Evolutionary conservation across 2,113 vertebrate species (phyloP), one percentile per base, ranked within the genome.

Genomic region (Gasterosteus nipponicus): DNA sequence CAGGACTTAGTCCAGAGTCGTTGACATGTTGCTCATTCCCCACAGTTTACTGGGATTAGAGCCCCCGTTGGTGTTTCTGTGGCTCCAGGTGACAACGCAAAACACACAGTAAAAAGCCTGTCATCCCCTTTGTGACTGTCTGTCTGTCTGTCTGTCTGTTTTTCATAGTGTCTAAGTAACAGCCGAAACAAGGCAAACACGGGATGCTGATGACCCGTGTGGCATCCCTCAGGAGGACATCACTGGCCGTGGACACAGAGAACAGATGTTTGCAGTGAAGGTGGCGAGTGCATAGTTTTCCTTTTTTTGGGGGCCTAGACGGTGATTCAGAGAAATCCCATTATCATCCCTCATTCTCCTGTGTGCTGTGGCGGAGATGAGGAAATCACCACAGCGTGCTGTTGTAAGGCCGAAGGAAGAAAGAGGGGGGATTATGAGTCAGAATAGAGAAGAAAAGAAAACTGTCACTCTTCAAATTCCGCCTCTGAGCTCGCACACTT

Each of bases 341-440:
- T 89, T 88, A 89, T 80, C 33, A 3, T 35, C 33, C 5, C 33
- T 5, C 33, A 35, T 35, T 35, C 33, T 35, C 33, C 33, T 35
- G 33, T 35, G 33, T 35, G 33, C 33, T 5, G 33, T 35, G 33
- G 33, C 33, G 5, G 33, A 35, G 33, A 35, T 35, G 71, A 84
- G 81, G 83, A 92, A 86, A 86, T 83, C 81, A 81, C 80, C 78
- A 51, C 41, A 11, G 64, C 54, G 42, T 70, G 72, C 75, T 69
- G 78, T 85, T 31, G 61, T 84, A 76, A 78, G 77, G 62, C 75
- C 73, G 78, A 81, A 26, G 22, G 78, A 89, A 86, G 62, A 83
- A 86, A 86, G 87, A 86, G 87, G 87, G 62, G 78, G 79, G 84
- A 60, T 75, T 82, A 87, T 92, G 90, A 92, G 83, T 91, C 85